Base-by-base conservation (phyloP, 2,113 vertebrate species). In the Notiomystis cincta region DNA sequence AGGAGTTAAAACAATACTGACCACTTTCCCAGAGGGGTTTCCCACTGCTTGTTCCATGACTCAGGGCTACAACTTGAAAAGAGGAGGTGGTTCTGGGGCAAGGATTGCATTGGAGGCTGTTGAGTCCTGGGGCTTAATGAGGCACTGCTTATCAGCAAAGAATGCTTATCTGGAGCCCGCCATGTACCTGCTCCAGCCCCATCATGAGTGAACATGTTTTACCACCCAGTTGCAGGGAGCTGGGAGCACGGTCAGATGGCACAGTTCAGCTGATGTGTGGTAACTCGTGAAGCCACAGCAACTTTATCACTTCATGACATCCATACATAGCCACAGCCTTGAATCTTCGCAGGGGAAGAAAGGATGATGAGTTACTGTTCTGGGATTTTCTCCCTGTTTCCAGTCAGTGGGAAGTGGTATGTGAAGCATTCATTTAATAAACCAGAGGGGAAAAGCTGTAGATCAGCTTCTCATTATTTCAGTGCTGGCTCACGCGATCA, bases 381-480 rank as follows among this genome's bases (percentile, higher is more conserved):
- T 92, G 96, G 95, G 96, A 96, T 94, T 93, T 95, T 95, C 79
- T 64, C 69, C 89, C 92, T 95, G 87, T 93, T 95, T 96, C 92
- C 93, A 94, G 87, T 93, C 92, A 95, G 95, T 93, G 96, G 94
- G 79, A 93, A 95, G 88, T 81, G 94, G 93, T 95, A 96, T 95
- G 96, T 90, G 82, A 90, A 96, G 60, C 78, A 96, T 94, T 94
- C 92, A 91, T 89, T 96, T 96, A 96, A 93, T 95, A 91, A 95
- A 94, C 95, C 96, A 96, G 95, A 96, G 65, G 95, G 94, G 81
- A 71, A 96, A 96, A 93, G 86, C 96, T 96, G 95, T 97, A 95
- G 95, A 96, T 96, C 95, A 96, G 93, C 89, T 97, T 96, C 90
- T 97, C 96, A 95, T 95, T 97, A 96, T 94, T 93, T 80, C 89